phyloP scores from a whole-genome alignment of 2,113 vertebrate genomes.

The Mirounga angustirostris region DNA sequence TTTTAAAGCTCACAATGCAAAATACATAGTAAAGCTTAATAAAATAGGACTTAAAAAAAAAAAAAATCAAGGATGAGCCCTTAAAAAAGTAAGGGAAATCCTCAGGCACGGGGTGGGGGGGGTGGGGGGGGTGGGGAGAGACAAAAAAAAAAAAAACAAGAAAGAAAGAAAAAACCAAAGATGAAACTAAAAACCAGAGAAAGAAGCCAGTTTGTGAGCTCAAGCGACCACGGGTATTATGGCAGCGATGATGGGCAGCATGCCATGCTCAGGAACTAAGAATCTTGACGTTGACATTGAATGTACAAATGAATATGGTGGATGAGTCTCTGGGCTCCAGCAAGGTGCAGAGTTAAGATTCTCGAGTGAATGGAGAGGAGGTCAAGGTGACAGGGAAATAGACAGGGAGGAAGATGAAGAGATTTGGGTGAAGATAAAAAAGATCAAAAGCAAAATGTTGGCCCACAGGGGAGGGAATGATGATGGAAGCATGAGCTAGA shows the following conservation, averaged over 20 bases:
- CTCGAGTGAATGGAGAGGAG: neutral
- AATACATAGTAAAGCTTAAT: neutral
- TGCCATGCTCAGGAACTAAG: neutral
- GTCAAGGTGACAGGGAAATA: neutral
- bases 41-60: conserved; percentile 30
- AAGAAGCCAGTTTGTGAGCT: neutral
- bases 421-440: neutral
- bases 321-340: neutral
- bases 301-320: neutral
- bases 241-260: neutral
- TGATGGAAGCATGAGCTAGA: neutral
- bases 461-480: neutral
- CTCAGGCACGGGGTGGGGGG: neutral
- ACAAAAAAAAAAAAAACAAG: neutral
- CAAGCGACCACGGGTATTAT: neutral
- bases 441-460: neutral
- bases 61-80: neutral
- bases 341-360: neutral
- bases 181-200: neutral
- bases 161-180: neutral
- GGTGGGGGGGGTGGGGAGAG: no score
- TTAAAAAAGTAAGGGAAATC: conserved; percentile 19
- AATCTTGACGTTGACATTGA: neutral
- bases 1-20: neutral
- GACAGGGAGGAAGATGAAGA: neutral